phyloP scores from a whole-genome alignment of 2,888 invertebrate species.

The Aleiodes leptofemur region DNA sequence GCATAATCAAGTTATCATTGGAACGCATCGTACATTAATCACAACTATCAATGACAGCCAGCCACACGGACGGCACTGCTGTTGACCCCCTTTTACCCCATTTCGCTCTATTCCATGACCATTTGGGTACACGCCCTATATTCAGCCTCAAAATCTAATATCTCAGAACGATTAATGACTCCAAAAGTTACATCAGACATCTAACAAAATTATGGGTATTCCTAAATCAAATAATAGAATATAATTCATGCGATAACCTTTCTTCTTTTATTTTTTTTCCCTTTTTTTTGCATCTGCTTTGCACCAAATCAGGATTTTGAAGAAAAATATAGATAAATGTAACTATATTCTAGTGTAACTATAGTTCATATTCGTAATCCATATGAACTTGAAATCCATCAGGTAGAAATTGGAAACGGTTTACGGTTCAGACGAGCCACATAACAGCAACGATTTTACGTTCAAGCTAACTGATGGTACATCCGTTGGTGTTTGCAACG shows the following conservation, averaged over 20 bases:
- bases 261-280: no score
- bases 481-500: constrained; percentile 36
- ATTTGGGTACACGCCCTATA: constrained; percentile 24
- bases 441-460: constrained; percentile 48
- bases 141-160: constrained; percentile 7
- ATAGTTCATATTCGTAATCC: constrained; percentile 9
- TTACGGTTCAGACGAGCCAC: constrained; percentile 53
- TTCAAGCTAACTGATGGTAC: constrained; percentile 41
- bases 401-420: constrained; percentile 54
- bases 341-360: constrained; percentile 3
- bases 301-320: constrained; percentile 10
- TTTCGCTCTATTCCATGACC: constrained; percentile 25
- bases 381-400: constrained; percentile 39
- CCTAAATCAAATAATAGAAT: constrained; percentile 10
- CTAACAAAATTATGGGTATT: constrained; percentile 10
- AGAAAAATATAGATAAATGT: constrained; percentile 10
- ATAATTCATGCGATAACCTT: background rate
- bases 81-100: constrained; percentile 27
- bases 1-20: constrained; percentile 70
- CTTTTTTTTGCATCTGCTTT: background rate
- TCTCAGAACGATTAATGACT: constrained; percentile 28
- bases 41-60: constrained; percentile 72
- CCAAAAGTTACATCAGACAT: constrained; percentile 24
- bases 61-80: constrained; percentile 37
- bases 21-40: constrained; percentile 69